phyloP scores from a whole-genome alignment of 2,113 vertebrate genomes.

The Zosterops japonicus region DNA sequence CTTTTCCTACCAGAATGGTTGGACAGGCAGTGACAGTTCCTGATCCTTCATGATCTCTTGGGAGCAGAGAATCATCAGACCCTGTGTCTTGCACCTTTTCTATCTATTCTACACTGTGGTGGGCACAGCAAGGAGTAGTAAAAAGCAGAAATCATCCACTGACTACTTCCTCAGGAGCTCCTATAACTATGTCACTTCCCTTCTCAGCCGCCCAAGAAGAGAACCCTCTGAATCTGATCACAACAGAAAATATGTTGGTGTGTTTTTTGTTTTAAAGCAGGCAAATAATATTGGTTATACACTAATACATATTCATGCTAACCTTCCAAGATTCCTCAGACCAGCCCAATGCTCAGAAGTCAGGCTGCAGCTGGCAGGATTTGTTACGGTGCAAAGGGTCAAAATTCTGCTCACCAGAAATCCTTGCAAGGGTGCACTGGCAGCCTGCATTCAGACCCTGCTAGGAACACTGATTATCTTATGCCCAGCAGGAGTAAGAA shows the following conservation, averaged over 20 bases:
- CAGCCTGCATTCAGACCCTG: neutral
- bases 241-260: neutral
- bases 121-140: neutral
- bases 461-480: neutral
- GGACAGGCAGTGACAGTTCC: neutral
- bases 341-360: neutral
- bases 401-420: neutral
- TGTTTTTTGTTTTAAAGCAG: neutral
- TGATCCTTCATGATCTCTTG: neutral
- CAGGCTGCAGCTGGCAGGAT: slow-evolving; percentile 17
- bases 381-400: neutral
- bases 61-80: neutral
- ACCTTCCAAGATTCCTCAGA: neutral
- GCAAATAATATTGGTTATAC: neutral
- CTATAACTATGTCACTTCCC: neutral
- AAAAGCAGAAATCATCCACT: neutral
- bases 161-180: neutral
- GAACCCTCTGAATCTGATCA: neutral
- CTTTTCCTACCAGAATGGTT: neutral
- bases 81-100: neutral
- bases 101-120: neutral
- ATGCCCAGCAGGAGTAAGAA: neutral
- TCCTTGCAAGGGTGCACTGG: neutral
- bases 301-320: neutral
- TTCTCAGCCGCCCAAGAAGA: neutral